Conservation (phyloP, 2,113 vertebrate species). For the Sinocyclocheilus maitianheensis region DNA sequence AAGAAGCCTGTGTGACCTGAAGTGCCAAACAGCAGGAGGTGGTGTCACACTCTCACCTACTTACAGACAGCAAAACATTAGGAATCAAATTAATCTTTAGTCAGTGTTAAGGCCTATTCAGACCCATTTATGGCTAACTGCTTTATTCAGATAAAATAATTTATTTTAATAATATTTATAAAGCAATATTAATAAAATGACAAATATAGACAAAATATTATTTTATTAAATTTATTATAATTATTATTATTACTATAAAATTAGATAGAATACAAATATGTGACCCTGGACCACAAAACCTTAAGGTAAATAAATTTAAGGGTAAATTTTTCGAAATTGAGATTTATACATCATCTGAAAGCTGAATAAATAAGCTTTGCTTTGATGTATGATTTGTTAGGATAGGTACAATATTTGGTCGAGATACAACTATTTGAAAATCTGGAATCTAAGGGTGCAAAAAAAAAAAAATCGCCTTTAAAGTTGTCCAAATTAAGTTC, state of each 20-base stretch:
- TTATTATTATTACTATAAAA: not conserved
- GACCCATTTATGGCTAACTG: not conserved
- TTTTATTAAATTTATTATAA: not conserved
- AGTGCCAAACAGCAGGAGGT: not conserved
- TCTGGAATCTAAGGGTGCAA: no score
- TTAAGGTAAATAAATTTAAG: no score
- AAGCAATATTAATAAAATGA: no score
- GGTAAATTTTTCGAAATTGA: no score
- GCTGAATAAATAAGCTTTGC: no score
- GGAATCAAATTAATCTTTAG: not conserved
- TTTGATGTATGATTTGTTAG: no score
- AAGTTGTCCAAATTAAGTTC: no score
- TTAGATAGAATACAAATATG: not conserved
- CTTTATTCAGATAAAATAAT: not conserved
- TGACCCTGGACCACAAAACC: no score
- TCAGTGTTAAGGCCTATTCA: not conserved
- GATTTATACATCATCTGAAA: no score
- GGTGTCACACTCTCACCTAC: not conserved
- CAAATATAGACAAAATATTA: not conserved
- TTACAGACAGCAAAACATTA: not conserved
- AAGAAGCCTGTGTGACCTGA: slow-evolving; percentile 16
- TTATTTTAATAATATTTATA: not conserved
- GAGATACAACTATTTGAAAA: no score
- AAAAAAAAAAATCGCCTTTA: no score
- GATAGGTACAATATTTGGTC: no score